Evolutionary conservation across 1,140 invertebrate genomes (phyloP), one percentile per base, ranked within the genome.

Genomic region (Lepidotrigona ventralis): DNA sequence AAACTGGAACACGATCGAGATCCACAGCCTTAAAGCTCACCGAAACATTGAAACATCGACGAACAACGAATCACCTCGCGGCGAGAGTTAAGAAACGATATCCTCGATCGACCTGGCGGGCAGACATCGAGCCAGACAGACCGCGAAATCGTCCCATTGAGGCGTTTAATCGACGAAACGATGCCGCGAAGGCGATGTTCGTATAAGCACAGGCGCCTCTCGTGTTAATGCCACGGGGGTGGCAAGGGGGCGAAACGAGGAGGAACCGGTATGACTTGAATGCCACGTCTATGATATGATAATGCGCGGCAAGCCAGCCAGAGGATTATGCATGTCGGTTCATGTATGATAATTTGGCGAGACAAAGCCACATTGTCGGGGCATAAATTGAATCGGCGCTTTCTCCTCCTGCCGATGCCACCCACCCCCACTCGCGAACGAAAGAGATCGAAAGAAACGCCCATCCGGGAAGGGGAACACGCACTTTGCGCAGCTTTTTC

Each of bases 351-450:
- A 93, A 93, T 93, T 92, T 92, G 89, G 89, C 90, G 89, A 94
- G 90, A 94, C 93, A 94, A 94, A 93, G 92, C 92, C 88, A 89
- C 90, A 93, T 93, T 94, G 93, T 93, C 92, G 89, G 88, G 83
- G 88, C 90, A 93, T 93, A 93, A 93, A 93, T 93, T 93, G 91
- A 93, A 93, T 93, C 90, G 86, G 83, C 90, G 78, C 84, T 81
- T 74, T 71, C 60, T 54, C 70, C 71, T 29, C 60, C 81, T 80
- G 68, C 14, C 21, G 73, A 73, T 63, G 58, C 78, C 76, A 60
- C 72, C 80, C 87, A 88, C 84, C 85, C 84, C 86, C 86, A 85
- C 83, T n/a, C 74, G 74, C 66, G 21, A 17, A 14, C 29, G 33
- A 83, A 85, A 78, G 23, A 68, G 23, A 68, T 46, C 39, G 39